Evolutionary conservation across 2,113 vertebrate genomes (phyloP).

Genomic region (Corydoras sp.): DNA sequence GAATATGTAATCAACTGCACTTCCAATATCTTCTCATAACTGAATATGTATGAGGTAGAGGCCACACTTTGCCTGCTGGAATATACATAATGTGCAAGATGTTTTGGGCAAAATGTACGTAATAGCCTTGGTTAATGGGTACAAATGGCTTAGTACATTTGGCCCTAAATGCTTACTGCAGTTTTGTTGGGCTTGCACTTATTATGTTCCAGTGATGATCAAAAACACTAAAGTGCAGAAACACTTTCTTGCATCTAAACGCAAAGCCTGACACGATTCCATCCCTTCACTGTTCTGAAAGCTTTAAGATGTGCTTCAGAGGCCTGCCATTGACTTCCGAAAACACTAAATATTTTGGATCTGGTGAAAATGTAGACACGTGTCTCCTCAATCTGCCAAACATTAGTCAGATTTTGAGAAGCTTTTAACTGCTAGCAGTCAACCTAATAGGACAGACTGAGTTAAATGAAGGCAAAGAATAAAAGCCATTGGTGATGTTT

Average conservation of each 20-base stretch:
- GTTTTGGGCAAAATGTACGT: not conserved
- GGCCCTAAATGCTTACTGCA: not conserved
- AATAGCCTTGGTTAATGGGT: not conserved
- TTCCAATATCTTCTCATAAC: not conserved
- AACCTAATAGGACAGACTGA: conserved; percentile 2
- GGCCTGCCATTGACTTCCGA: not conserved
- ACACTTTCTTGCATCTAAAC: not conserved
- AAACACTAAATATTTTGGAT: conserved; percentile 7
- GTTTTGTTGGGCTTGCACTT: not conserved
- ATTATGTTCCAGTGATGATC: not conserved
- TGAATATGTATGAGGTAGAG: not conserved
- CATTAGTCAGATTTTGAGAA: conserved; percentile 10
- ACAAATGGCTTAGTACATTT: not conserved
- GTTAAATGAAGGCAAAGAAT: not conserved
- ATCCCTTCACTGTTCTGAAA: not conserved
- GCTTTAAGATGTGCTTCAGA: conserved; percentile 10
- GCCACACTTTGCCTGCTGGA: not conserved
- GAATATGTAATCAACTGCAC: not conserved
- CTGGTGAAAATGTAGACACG: conserved; percentile 4
- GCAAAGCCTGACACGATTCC: not conserved
- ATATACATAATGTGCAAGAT: not conserved
- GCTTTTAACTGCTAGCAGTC: conserved; percentile 31
- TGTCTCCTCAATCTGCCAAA: not conserved
- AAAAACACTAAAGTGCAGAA: not conserved
- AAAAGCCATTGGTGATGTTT: too few species aligned